phyloP scores from a whole-genome alignment of 2,113 vertebrate genomes.

The Struthio camelus region DNA sequence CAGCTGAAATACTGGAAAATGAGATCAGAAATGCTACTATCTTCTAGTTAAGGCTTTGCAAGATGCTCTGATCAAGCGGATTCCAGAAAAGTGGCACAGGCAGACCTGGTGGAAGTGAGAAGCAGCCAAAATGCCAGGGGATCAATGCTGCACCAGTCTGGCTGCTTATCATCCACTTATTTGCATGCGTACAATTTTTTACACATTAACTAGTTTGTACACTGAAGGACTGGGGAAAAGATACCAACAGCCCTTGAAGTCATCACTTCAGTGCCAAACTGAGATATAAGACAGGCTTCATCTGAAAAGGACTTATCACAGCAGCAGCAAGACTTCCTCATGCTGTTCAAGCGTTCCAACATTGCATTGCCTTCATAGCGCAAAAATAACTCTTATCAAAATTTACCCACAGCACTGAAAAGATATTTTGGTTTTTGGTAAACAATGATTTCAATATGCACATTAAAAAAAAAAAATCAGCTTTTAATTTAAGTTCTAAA shows the following conservation, averaged over 20 bases:
- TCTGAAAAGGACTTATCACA: constrained; percentile 4
- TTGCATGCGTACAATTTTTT: constrained; percentile 29
- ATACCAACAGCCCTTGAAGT: constrained; percentile 43
- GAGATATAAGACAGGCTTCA: not conserved
- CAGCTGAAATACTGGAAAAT: constrained; percentile 82
- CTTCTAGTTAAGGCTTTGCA: constrained; percentile 58
- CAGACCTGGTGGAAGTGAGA: constrained; percentile 3
- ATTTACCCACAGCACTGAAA: not conserved
- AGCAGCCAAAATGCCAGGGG: constrained; percentile 51
- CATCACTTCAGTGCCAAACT: not conserved
- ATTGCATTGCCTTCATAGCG: not conserved
- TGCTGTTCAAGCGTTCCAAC: not conserved
- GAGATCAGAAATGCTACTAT: constrained; percentile 80
- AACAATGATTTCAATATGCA: not conserved
- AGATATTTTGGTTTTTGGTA: not conserved
- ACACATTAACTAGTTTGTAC: constrained; percentile 15
- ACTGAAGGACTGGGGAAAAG: constrained; percentile 13
- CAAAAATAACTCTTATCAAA: not conserved
- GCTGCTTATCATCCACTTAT: not conserved
- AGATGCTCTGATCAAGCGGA: constrained; percentile 21
- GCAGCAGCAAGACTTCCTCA: not conserved
- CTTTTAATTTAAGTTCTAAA: too few relatives aligned
- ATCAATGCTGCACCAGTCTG: fast-evolving
- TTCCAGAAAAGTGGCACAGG: not conserved
- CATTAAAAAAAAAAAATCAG: not conserved